A percentile compares a stretch with the other conserved stretches of the same genome.
Evolutionary conservation across 2,113 vertebrate genomes (phyloP).

Genomic region (Collichthys lucidus): DNA sequence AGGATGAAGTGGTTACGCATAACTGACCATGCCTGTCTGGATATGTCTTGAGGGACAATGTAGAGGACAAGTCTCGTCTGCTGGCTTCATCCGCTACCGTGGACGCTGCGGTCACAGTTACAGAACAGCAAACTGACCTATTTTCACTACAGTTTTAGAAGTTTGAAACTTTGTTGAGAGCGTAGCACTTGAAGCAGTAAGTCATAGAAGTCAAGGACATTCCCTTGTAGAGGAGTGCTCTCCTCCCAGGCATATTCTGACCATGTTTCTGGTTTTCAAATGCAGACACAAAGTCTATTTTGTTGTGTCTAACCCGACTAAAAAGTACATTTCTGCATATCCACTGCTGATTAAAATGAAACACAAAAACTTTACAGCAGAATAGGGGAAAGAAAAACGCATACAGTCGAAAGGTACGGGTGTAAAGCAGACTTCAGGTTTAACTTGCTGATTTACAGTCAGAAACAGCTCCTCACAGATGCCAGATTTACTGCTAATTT

Average conservation of each 20-base stretch:
- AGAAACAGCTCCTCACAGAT: slow-evolving; percentile 50
- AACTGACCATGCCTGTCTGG: not conserved
- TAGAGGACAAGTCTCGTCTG: not conserved
- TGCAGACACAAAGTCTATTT: not conserved
- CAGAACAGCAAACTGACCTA: not conserved
- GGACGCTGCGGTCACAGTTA: not conserved
- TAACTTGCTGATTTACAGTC: slow-evolving; percentile 42
- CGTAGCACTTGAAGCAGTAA: not conserved
- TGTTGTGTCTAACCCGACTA: not conserved
- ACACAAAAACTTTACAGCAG: not conserved
- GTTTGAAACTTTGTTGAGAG: slow-evolving; percentile 5
- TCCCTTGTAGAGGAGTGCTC: not conserved
- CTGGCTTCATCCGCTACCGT: slow-evolving; percentile 1
- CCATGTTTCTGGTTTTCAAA: slow-evolving; percentile 19
- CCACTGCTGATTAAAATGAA: not conserved
- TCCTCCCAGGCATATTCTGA: slow-evolving; percentile 10
- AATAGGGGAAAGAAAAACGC: not conserved
- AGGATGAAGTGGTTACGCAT: slow-evolving; percentile 21
- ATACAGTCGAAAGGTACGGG: not conserved
- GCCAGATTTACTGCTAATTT: slow-evolving; percentile 72
- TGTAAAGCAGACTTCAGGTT: slow-evolving; percentile 20
- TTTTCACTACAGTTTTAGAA: not conserved
- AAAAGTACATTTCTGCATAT: not conserved
- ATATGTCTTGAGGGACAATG: not conserved
- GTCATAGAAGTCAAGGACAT: slow-evolving; percentile 25